Evolutionary conservation across 2,797 vertebrate species (phyloP).

Genomic region (Acrossocheilus wenchowensis): DNA sequence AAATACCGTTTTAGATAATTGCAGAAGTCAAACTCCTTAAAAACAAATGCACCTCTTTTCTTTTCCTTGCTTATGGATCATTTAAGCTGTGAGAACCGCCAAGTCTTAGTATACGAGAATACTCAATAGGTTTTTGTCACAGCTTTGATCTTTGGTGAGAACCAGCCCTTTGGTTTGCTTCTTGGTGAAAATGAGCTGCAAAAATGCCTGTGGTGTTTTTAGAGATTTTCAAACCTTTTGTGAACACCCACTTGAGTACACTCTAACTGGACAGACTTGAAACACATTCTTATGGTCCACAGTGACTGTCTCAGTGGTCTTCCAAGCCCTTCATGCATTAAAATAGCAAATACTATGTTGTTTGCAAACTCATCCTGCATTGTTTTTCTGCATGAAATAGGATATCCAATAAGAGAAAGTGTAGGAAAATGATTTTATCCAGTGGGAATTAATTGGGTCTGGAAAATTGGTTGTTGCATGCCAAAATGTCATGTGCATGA

Average conservation of each 20-base stretch:
- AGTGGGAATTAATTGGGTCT: not conserved
- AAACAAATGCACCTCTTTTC: not conserved
- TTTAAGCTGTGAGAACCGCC: not conserved
- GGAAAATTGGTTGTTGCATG: not conserved
- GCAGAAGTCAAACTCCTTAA: not conserved
- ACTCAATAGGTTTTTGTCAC: not conserved
- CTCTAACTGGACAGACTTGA: not conserved
- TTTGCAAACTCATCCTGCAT: not conserved
- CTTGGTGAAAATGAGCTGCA: conserved; percentile 9
- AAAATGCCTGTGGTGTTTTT: conserved; percentile 8
- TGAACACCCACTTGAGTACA: not conserved
- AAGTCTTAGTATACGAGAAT: not conserved
- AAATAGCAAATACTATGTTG: conserved; percentile 8
- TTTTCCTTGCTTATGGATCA: not conserved
- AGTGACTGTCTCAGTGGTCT: not conserved
- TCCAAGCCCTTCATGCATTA: not conserved
- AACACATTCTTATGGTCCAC: not conserved
- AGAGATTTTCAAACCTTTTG: conserved; percentile 9
- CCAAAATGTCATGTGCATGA: not conserved
- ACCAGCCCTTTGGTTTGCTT: not conserved
- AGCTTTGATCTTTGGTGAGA: conserved; percentile 26
- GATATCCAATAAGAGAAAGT: not conserved
- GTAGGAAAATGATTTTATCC: not conserved
- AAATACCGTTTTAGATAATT: not conserved
- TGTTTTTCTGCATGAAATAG: not conserved